Percentiles rank a stretch among this genome's conserved stretches.
These are phyloP conservation scores for Osmoderma eremita DNA, from an alignment of 2,888 invertebrate species.

Conservation along the genomic window DNA sequence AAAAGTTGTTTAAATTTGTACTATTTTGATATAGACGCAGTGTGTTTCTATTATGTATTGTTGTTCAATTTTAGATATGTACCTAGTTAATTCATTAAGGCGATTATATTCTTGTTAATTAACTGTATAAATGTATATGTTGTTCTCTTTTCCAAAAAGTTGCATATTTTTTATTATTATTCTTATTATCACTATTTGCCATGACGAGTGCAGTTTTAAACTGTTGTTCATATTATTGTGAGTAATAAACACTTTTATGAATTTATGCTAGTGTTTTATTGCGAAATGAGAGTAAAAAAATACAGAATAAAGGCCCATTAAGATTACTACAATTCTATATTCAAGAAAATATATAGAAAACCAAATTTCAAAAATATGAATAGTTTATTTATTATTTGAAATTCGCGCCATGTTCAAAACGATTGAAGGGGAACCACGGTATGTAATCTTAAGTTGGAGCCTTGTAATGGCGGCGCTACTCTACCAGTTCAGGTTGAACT, in stretches of 20 bases:
- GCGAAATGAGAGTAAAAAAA: no score
- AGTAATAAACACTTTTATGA: slow-evolving; percentile 56
- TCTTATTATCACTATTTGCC: slow-evolving; percentile 5
- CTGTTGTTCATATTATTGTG: slow-evolving; percentile 54
- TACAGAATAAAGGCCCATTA: no score
- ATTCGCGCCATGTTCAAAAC: no score
- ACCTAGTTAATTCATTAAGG: slow-evolving; percentile 18
- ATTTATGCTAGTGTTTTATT: slow-evolving; percentile 44
- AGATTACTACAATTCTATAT: no score
- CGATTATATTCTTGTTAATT: slow-evolving; percentile 24
- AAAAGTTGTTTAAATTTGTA: slow-evolving; percentile 36
- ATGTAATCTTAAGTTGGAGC: no score
- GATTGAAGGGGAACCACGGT: no score
- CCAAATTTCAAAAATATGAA: no score
- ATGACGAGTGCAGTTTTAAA: slow-evolving; percentile 50
- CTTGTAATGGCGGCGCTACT: no score
- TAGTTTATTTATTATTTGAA: no score
- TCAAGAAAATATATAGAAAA: no score
- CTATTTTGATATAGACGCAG: slow-evolving; percentile 41
- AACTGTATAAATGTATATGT: slow-evolving; percentile 26
- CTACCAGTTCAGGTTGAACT: no score
- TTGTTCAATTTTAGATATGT: slow-evolving; percentile 33
- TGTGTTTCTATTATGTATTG: slow-evolving; percentile 37
- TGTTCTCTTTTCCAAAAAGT: slow-evolving; percentile 26
- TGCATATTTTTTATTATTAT: slow-evolving; percentile 26